phyloP scores from a whole-genome alignment of 2,797 vertebrate genomes.

The Typhlichthys eigenmanni region DNA sequence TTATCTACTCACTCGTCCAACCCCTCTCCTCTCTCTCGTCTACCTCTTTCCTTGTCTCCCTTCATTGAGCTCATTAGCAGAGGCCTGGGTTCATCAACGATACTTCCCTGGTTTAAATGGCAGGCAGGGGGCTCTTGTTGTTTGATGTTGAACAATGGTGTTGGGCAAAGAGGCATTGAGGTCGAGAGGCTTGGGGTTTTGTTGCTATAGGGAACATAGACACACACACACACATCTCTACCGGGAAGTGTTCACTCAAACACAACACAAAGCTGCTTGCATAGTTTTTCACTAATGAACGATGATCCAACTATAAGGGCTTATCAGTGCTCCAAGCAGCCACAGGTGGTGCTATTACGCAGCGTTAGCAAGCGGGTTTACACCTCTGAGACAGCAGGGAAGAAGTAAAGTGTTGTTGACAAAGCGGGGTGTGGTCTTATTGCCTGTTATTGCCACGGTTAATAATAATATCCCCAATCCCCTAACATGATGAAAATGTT shows the following conservation, averaged over 20 bases:
- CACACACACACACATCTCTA: too few species aligned
- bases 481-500: slow-evolving; percentile 34
- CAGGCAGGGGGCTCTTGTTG: neutral
- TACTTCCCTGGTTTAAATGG: slow-evolving; percentile 6
- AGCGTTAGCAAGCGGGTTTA: neutral
- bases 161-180: slow-evolving; percentile 8
- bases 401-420: slow-evolving; percentile 9
- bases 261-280: too few species aligned
- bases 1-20: slow-evolving; percentile 4
- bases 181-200: neutral
- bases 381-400: neutral
- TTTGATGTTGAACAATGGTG: slow-evolving; percentile 1
- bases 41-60: neutral
- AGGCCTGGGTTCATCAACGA: too few species aligned
- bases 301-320: neutral
- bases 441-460: slow-evolving; percentile 36
- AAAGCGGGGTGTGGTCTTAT: slow-evolving; percentile 32
- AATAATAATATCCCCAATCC: slow-evolving; percentile 33
- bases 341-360: slow-evolving; percentile 19
- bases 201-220: too few species aligned
- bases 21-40: neutral
- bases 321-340: neutral
- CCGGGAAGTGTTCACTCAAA: too few species aligned
- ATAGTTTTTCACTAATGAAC: too few species aligned
- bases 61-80: too few species aligned